These are phyloP conservation scores for Trissolcus basalis DNA, from an alignment of 1,140 invertebrate species.

Conservation along the genomic window DNA sequence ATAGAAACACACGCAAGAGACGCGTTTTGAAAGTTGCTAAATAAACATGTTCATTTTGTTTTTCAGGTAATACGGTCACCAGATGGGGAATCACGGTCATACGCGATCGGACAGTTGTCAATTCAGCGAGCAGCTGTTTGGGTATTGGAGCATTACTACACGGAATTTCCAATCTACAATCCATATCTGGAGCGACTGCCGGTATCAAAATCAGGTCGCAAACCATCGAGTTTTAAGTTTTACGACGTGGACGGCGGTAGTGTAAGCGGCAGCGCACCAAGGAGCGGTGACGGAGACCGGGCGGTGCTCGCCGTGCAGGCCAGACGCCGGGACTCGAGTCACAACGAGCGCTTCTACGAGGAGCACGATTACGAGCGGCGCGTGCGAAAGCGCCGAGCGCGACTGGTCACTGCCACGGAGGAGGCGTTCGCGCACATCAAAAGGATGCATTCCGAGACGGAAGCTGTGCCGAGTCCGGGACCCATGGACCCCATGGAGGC, in stretches of 20 bases:
- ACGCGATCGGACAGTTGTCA: constrained; percentile 92
- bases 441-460: constrained; percentile 82
- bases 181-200: constrained; percentile 95
- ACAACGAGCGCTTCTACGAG: constrained; percentile 98
- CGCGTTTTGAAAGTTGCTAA: no score
- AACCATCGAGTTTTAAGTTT: constrained; percentile 93
- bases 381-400: constrained; percentile 91
- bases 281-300: constrained; percentile 80
- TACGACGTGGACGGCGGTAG: constrained; percentile 95
- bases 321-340: constrained; percentile 88
- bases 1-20: no score
- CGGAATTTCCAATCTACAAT: constrained; percentile 94
- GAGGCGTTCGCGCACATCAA: constrained; percentile 98
- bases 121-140: constrained; percentile 96
- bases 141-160: constrained; percentile 96
- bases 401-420: constrained; percentile 94
- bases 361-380: constrained; percentile 97
- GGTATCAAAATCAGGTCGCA: constrained; percentile 87
- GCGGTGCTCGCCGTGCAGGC: constrained; percentile 84
- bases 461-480: constrained; percentile 72
- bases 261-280: constrained; percentile 82
- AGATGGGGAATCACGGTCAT: constrained; percentile 91
- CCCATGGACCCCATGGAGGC: constrained; percentile 96
- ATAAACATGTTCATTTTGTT: constrained; percentile 1
- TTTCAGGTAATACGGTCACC: constrained; percentile 89